Base-by-base conservation (phyloP, 92 coral and sea anemone genomes). In the Pocillopora grandis region DNA sequence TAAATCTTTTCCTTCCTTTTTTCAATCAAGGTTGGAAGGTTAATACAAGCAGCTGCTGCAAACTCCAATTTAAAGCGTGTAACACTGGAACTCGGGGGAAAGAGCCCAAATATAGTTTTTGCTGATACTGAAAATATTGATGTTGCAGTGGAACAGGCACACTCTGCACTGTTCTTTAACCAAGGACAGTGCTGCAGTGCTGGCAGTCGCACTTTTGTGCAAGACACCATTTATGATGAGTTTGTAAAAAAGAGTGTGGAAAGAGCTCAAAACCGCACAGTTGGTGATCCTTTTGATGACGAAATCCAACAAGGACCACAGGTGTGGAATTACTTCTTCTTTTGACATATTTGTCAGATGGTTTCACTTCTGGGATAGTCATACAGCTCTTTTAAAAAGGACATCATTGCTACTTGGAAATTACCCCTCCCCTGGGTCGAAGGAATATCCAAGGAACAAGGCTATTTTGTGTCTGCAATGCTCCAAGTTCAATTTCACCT, bases 111-210 rank as follows among this genome's bases (percentile, higher is more conserved):
- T 85, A 92, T 96, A 60, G 98, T 96, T 66, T 91, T 96, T 90
- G 95, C 90, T 18, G 98, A 96, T 77, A 76, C 82, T 75, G 85
- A 87, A 14, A 96, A 94, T 78, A 84, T 96, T 15, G 95, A 96
- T 79, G 82, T 74, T 78, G 98, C 98, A n/a, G 94, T 96, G 59
- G 95, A 94, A 58, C 80, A 88, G 92, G 90, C 93, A 58, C 98
- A 96, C 73, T 71, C 76, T 58, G 98, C 98, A 8, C 81, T 94
- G 85, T 96, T 96, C 77, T 92, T 96, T 23, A 93, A 96, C 89
- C 98, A 96, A 80, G 98, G 98, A 19, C 98, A 96, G 89, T 93
- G 98, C 78, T 96, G 98, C 80, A 86, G 92, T 85, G 95, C 98
- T 66, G 98, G 98, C 15, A 93, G 93, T 65, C 93, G 98, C 77